These are phyloP conservation scores for Drosophila tristis DNA, from an alignment of 1,140 invertebrate species.

Conservation along the genomic window DNA sequence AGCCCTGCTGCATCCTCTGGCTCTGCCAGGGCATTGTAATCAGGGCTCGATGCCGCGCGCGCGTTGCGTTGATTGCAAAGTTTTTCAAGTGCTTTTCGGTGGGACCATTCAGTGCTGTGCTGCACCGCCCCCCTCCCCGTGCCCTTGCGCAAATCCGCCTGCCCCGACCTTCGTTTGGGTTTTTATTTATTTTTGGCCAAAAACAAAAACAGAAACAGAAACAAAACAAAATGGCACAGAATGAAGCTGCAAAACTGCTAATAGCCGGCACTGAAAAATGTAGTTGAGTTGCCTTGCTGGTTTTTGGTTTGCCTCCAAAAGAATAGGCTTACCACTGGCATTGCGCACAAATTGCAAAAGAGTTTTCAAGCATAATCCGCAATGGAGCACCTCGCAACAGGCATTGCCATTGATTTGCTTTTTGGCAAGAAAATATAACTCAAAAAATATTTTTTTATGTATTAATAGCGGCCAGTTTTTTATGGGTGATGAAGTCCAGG, in stretches of 20 bases:
- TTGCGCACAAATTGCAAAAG: too few relatives aligned
- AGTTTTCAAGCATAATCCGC: too few relatives aligned
- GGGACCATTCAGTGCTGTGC: background rate
- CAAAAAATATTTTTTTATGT: too few relatives aligned
- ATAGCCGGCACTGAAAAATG: conserved; percentile 8
- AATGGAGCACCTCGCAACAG: too few relatives aligned
- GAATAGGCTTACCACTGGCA: too few relatives aligned
- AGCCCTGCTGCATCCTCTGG: too few relatives aligned
- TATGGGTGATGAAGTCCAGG: too few relatives aligned
- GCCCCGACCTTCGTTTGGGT: conserved; percentile 3
- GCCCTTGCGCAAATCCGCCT: background rate
- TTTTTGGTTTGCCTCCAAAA: background rate
- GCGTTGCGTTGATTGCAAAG: conserved; percentile 76
- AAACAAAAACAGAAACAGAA: too few relatives aligned
- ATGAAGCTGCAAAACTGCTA: conserved; percentile 38
- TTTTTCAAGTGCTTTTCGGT: conserved; percentile 72
- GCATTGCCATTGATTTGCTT: too few relatives aligned
- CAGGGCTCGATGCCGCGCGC: conserved; percentile 45
- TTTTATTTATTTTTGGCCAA: conserved; percentile 36
- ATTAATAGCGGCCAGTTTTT: too few relatives aligned
- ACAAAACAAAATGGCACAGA: conserved; percentile 3
- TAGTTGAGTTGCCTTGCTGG: too few relatives aligned
- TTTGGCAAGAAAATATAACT: too few relatives aligned
- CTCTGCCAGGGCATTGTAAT: conserved; percentile 69
- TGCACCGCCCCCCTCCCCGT: background rate